These are phyloP conservation scores for Lithodes maja DNA, from an alignment of 2,888 invertebrate genomes.

Conservation along the genomic window DNA sequence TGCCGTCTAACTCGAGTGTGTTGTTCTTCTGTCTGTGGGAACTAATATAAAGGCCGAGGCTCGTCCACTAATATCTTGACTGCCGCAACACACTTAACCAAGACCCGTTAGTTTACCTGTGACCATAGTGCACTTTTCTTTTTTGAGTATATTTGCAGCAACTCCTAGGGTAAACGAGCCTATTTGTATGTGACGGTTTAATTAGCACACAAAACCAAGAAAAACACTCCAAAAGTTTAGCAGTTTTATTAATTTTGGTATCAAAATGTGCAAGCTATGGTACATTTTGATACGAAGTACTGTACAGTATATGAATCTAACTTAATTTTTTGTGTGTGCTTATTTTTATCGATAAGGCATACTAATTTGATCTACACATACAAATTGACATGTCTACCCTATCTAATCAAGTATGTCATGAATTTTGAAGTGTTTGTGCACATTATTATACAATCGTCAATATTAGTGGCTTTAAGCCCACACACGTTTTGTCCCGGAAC, in stretches of 20 bases:
- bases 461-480: slow-evolving; percentile 19
- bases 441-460: slow-evolving; percentile 7
- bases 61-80: slow-evolving; percentile 28
- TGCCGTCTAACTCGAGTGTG: slow-evolving; percentile 20
- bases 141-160: no score
- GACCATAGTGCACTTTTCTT: not conserved
- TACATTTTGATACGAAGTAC: no score
- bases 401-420: not conserved
- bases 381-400: no score
- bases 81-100: slow-evolving; percentile 27
- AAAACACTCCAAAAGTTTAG: no score
- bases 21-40: slow-evolving; percentile 36
- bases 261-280: no score
- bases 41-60: slow-evolving; percentile 16
- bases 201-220: no score
- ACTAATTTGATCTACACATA: no score
- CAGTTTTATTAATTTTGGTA: no score
- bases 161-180: no score
- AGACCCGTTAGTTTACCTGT: not conserved
- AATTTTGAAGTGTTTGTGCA: not conserved
- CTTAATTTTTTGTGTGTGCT: not conserved
- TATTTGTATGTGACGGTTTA: no score
- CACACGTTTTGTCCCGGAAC: not conserved
- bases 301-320: slow-evolving; percentile 1
- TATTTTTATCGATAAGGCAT: no score